Base-by-base conservation (phyloP, 2,888 invertebrate species). In the Notodonta ziczac region DNA sequence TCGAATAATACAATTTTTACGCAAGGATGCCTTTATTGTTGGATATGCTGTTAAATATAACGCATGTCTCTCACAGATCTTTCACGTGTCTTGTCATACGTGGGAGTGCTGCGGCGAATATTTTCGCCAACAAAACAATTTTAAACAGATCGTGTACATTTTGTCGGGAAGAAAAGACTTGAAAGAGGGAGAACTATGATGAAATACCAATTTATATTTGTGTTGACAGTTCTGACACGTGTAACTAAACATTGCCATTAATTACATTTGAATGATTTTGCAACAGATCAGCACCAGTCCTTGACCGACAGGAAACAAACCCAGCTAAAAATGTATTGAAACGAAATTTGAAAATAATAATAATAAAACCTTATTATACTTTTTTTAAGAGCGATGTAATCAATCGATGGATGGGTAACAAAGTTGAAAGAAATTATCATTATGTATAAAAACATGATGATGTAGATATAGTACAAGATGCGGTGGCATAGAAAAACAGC, bases 401-500 rank as follows among this genome's bases (percentile, higher is more conserved):
- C n/a, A n/a, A n/a, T n/a, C n/a, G n/a, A n/a, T n/a, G n/a, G 14
- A 16, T 14, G 14, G 8, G 6, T n/a, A 7, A 7, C n/a, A 7
- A 14, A 7, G n/a, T 10, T n/a, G 48, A 14, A 48, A 7, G n/a
- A 48, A 13, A 48, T 4, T 14, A 48, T n/a, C 6, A 16, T 9
- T 50, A 50, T 50, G 4, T 6, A 8, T 16, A 14, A 16, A 10
- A n/a, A 46, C n/a, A 13, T 10, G 10, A 9, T 9, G 44, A n/a
- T 4, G 4, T 46, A 46, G 46, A 58, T 58, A 61, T 40, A 66
- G 57, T 51, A 72, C 63, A 63, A 57, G 72, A 69, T 67, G 72
- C 81, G 83, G 79, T 81, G 80, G 81, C 83, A 80, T 74, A 80
- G 80, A 79, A 83, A 72, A 70, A 63, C 74, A 67, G 75, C 83